phyloP scores from a whole-genome alignment of 2,888 invertebrate genomes.

The Molanna angustata region DNA sequence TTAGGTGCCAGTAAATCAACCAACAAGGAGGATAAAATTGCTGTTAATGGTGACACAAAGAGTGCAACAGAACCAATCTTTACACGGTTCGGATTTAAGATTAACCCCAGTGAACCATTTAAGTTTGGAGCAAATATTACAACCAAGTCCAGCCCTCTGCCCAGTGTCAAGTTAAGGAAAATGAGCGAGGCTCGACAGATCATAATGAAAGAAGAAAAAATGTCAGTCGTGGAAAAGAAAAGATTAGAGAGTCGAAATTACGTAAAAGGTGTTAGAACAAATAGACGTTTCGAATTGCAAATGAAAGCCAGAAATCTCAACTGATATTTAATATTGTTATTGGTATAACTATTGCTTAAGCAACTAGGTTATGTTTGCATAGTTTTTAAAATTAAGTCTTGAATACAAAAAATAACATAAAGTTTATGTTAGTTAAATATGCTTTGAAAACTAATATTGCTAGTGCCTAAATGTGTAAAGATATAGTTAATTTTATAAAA shows the following conservation, averaged over 20 bases:
- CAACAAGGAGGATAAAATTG: constrained; percentile 6
- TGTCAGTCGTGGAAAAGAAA: constrained; percentile 39
- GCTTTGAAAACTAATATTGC: too few species aligned
- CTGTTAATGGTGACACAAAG: background rate
- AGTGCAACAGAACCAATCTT: background rate
- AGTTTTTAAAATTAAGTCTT: too few species aligned
- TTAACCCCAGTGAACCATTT: constrained; percentile 40
- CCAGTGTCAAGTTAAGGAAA: constrained; percentile 7
- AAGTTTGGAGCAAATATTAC: constrained; percentile 5
- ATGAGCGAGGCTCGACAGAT: constrained; percentile 33
- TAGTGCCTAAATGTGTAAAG: too few species aligned
- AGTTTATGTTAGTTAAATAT: too few species aligned
- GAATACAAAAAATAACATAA: too few species aligned
- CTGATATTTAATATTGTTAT: too few species aligned
- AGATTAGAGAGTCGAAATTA: constrained; percentile 47
- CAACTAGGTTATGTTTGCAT: too few species aligned
- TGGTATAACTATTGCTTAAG: too few species aligned
- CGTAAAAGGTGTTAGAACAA: constrained; percentile 67
- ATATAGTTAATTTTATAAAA: too few species aligned
- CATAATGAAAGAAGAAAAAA: constrained; percentile 42
- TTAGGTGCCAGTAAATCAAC: constrained; percentile 1
- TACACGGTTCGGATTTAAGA: constrained; percentile 41
- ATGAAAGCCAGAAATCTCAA: constrained; percentile 60
- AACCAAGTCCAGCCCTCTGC: background rate
- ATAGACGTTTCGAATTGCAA: constrained; percentile 68